Evolutionary conservation across 2,797 vertebrate species (phyloP).

Genomic region (Loriculus beryllinus): DNA sequence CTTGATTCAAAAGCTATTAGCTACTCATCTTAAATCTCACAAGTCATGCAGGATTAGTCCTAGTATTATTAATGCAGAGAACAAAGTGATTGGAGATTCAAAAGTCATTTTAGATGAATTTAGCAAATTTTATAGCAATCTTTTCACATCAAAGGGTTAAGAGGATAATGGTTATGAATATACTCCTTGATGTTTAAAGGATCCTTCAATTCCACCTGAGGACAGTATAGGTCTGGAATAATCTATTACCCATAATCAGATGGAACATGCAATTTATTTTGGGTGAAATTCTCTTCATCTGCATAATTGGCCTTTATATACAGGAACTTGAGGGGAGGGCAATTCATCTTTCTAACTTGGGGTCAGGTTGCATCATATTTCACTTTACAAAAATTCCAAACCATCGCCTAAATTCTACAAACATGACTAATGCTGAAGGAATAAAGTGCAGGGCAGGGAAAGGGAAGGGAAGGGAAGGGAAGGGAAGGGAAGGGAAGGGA

Average conservation of each 20-base stretch:
- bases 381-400: neutral
- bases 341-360: neutral
- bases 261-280: constrained; percentile 61
- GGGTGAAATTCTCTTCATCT: constrained; percentile 58
- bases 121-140: constrained; percentile 69
- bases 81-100: constrained; percentile 71
- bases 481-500: too few relatives aligned
- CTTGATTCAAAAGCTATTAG: constrained; percentile 73
- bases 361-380: neutral
- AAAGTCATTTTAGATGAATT: constrained; percentile 72
- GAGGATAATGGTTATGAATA: constrained; percentile 71
- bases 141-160: constrained; percentile 74
- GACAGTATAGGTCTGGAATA: constrained; percentile 59
- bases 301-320: constrained; percentile 57
- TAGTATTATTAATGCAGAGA: constrained; percentile 72
- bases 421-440: neutral
- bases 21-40: constrained; percentile 70
- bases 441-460: neutral
- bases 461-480: neutral
- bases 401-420: neutral
- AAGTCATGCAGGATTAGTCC: constrained; percentile 73
- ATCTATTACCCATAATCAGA: constrained; percentile 62
- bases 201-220: constrained; percentile 65
- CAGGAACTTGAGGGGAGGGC: neutral
- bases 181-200: constrained; percentile 69